Evolutionary conservation across 2,797 vertebrate species (phyloP), one percentile per base, ranked within the genome.

Genomic region (Lophotriccus pileatus): DNA sequence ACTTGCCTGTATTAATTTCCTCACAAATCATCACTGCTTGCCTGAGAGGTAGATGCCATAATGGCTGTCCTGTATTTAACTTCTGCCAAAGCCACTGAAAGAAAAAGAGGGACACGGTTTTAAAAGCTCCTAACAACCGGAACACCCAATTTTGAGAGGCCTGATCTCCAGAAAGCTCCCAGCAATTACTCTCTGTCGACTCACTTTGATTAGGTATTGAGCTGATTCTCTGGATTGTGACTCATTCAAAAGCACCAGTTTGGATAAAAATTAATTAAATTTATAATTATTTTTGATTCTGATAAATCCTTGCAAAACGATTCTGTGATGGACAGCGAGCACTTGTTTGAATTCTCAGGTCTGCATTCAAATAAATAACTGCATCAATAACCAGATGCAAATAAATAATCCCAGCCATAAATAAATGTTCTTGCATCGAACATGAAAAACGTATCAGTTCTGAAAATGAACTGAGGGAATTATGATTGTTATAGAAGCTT

Each of bases 1-100:
- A 22, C 56, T 60, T 73, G 67, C 59, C 56, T 43, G 15, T 9
- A 15, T 52, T 94, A 70, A 95, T 93, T 90, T 92, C 77, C 74
- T 79, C 92, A 94, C 90, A 90, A 89, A 95, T 95, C 93, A 93
- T 56, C 60, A 1, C 56, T 43, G 63, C 94, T 67, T 73, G 59
- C 64, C 74, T 28, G 82, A 34, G 68, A 77, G 56, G 52, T 1
- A 8, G 23, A 37, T 70, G 30, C 63, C 56, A 21, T 28, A 63
- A 47, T 53, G 53, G 28, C 52, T 83, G 18, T 58, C 12, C 64
- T 22, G 53, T 13, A 5, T 80, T 80, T 53, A 52, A 70, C 49
- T 58, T 28, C 37, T 87, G 49, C 36, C 53, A 83, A 41, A 93
- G 53, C 56, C 85, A 74, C 52, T 28, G 78, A 63, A 84, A 41